Conservation (phyloP, 2,888 invertebrate species). For the Bombylius major region DNA sequence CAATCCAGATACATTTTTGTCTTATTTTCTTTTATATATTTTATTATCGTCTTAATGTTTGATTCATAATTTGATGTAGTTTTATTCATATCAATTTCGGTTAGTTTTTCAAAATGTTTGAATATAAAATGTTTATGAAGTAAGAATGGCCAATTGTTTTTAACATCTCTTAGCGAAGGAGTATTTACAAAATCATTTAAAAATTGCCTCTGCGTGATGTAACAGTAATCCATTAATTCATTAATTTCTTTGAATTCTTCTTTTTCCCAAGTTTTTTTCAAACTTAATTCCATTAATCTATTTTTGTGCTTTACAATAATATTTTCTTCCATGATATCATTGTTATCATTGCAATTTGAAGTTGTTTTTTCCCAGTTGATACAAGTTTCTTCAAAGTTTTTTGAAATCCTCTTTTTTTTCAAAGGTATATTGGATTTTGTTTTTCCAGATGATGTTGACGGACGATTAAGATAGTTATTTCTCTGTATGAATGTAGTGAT, state of each 20-base stretch:
- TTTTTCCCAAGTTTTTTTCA: background rate
- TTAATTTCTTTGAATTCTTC: background rate
- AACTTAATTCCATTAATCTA: no score
- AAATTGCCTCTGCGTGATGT: background rate
- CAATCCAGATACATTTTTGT: background rate
- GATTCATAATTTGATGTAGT: background rate
- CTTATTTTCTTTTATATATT: background rate
- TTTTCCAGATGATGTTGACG: background rate
- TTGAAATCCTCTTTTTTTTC: background rate
- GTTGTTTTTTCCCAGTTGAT: background rate
- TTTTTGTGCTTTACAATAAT: background rate
- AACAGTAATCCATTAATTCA: background rate
- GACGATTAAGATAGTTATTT: conserved; percentile 1
- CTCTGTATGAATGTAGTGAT: conserved; percentile 1
- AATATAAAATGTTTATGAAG: background rate
- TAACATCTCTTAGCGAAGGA: background rate
- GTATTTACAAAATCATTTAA: background rate
- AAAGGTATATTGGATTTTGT: background rate
- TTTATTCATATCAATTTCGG: background rate
- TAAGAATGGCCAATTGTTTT: background rate
- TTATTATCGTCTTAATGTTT: background rate
- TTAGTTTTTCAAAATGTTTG: conserved; percentile 1
- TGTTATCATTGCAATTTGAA: no score
- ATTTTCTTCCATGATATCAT: background rate
- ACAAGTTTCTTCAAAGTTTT: conserved; percentile 1